phyloP scores from a whole-genome alignment of 2,113 vertebrate species.

The Takifugu bimaculatus region DNA sequence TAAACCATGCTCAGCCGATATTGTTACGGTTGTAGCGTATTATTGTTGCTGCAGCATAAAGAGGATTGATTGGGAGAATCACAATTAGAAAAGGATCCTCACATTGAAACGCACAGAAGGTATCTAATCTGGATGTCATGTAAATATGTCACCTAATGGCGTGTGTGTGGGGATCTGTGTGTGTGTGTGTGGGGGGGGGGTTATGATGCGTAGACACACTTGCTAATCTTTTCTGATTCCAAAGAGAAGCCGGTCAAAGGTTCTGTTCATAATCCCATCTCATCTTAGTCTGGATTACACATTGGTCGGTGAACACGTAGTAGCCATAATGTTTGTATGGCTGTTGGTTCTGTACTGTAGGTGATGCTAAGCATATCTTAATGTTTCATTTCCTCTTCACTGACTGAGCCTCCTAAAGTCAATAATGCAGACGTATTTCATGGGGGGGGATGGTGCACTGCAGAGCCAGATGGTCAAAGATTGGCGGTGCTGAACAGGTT shows the following conservation, averaged over 20 bases:
- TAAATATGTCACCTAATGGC: conserved; percentile 35
- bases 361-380: not conserved
- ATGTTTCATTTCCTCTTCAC: not conserved
- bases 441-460: conserved; percentile 9
- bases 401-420: conserved; percentile 34
- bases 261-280: conserved; percentile 62
- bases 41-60: conserved; percentile 13
- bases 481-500: conserved; percentile 10
- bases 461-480: conserved; percentile 24
- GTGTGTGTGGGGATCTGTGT: conserved; percentile 4
- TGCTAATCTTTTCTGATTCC: conserved; percentile 76
- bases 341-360: conserved; percentile 17
- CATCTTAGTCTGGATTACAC: conserved; percentile 59
- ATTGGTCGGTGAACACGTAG: conserved; percentile 27
- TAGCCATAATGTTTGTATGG: not conserved
- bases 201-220: conserved; percentile 29
- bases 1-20: conserved; percentile 35
- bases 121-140: conserved; percentile 36
- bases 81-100: conserved; percentile 7
- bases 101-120: conserved; percentile 26
- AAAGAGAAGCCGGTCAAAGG: conserved; percentile 77
- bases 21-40: not conserved
- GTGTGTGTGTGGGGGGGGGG: conserved; percentile 4
- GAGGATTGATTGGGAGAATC: conserved; percentile 25
- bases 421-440: conserved; percentile 17